phyloP scores from a whole-genome alignment of 2,113 vertebrate genomes.

The Clupea harengus region DNA sequence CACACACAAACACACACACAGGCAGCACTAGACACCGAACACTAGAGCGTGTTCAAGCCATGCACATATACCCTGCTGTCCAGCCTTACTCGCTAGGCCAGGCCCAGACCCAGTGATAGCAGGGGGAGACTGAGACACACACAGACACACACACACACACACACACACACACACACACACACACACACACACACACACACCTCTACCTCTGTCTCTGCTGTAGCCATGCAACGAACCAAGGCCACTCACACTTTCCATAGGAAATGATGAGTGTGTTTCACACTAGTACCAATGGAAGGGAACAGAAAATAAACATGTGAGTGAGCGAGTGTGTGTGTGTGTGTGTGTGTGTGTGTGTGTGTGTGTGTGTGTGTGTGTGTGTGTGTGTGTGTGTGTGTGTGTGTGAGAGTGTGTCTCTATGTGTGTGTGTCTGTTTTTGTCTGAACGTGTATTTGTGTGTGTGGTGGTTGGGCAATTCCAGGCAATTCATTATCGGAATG shows the following conservation, averaged over 20 bases:
- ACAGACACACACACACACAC: slow-evolving; percentile 15
- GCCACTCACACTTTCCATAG: background rate
- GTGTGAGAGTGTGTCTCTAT: background rate
- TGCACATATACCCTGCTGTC: too few species aligned
- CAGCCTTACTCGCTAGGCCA: too few species aligned
- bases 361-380: background rate
- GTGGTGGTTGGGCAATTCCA: background rate
- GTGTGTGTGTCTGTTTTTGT: background rate
- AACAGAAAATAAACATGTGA: background rate
- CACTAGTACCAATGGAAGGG: background rate
- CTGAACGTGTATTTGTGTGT: background rate
- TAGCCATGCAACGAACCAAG: background rate
- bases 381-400: background rate
- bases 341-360: slow-evolving; percentile 2
- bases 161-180: slow-evolving; percentile 14
- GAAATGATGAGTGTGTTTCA: background rate
- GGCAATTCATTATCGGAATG: background rate
- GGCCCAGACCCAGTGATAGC: too few species aligned
- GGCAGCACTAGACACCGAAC: too few species aligned
- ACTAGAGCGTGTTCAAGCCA: too few species aligned
- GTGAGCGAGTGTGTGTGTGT: background rate
- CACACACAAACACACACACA: background rate
- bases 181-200: background rate
- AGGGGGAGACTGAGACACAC: too few species aligned
- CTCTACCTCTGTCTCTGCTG: background rate